Conservation (phyloP, 2,797 vertebrate genomes). For the Notamacropus eugenii region DNA sequence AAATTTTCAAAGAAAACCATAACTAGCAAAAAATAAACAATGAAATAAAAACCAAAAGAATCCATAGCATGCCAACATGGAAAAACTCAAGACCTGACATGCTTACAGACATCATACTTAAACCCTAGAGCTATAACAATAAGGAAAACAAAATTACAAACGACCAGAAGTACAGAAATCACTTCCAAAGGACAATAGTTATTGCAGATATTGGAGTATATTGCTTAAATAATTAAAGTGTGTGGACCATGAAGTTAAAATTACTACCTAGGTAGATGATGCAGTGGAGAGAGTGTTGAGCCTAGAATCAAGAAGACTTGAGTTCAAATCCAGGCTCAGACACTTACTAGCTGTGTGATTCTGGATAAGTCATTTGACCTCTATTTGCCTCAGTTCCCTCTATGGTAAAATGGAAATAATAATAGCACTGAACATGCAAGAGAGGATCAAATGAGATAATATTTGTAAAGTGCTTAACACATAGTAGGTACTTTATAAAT, state of each 20-base stretch:
- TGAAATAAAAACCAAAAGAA: background rate
- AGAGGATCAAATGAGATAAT: background rate
- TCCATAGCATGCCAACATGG: background rate
- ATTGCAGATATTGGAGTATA: background rate
- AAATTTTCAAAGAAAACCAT: background rate
- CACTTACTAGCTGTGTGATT: background rate
- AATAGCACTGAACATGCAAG: background rate
- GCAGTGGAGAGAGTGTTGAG: background rate
- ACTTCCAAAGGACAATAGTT: background rate
- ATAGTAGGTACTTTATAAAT: background rate
- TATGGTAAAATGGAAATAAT: background rate
- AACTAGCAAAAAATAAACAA: background rate
- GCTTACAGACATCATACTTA: background rate
- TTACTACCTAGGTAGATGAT: background rate
- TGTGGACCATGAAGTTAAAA: background rate
- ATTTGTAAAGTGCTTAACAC: background rate
- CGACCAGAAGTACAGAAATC: background rate
- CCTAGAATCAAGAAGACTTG: background rate
- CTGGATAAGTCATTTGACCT: background rate
- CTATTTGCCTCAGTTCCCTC: background rate
- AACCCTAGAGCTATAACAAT: background rate
- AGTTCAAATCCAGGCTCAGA: background rate
- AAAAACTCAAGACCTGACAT: background rate
- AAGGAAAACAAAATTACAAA: background rate
- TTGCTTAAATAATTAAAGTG: background rate